Evolutionary conservation across 2,888 invertebrate species (phyloP), one percentile per base, ranked within the genome.

Genomic region (Cacoxenus indagator): DNA sequence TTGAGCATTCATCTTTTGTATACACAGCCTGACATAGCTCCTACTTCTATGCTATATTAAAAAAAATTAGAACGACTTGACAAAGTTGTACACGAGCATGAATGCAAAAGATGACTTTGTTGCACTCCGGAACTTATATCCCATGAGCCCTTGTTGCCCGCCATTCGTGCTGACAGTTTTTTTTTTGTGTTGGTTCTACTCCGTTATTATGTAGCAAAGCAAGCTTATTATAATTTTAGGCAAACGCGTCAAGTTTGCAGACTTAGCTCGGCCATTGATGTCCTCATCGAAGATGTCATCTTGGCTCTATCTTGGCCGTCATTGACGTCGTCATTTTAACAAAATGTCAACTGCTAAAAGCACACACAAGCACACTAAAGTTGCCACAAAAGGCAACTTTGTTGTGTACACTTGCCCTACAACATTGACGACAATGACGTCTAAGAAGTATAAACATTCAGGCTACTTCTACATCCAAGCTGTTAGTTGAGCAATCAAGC

Each of bases 221-320:
- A 67, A 74, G 82, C 80, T 80, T 80, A 80, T 82, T 82, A 80
- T 80, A 80, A 80, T 82, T 80, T 80, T 82, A 80, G 80, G 80
- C 80, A 80, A 80, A 77, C 81, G 82, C 79, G 78, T 81, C 80
- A 78, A 80, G 82, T 80, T 80, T 82, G 82, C 81, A 78, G 79
- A 81, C 82, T 76, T 76, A 75, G 64, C 75, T 70, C 70, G 70
- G 59, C n/a, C n/a, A n/a, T n/a, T n/a, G n/a, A n/a, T n/a, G n/a
- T n/a, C 19, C 43, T 65, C 51, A 48, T 27, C 57, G 24, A 26
- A 0, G 3, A 57, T 14, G 57, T 14, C 57, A 27, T 29, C 57
- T 19, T 26, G 61, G n/a, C n/a, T n/a, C n/a, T n/a, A n/a, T n/a
- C n/a, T n/a, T n/a, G n/a, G n/a, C n/a, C n/a, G n/a, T n/a, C n/a